phyloP scores from a whole-genome alignment of 2,797 vertebrate genomes.

The Lemur catta region DNA sequence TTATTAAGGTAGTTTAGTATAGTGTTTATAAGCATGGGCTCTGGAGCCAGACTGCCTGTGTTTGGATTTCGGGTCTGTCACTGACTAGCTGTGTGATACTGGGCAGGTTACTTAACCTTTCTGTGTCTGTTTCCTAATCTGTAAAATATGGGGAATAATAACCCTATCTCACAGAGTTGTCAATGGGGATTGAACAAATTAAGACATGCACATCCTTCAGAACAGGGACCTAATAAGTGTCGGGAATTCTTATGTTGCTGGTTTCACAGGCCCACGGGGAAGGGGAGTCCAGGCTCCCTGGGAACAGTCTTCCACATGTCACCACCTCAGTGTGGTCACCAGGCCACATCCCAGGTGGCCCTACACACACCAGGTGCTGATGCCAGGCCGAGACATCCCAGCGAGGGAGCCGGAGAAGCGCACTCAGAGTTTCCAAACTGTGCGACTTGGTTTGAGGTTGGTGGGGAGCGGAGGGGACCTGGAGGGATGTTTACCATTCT shows the following conservation, averaged over 20 bases:
- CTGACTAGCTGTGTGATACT: not conserved
- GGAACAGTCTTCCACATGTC: not conserved
- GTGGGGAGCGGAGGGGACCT: not conserved
- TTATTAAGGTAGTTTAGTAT: not conserved
- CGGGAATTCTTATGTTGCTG: too few relatives aligned
- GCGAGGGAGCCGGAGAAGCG: not conserved
- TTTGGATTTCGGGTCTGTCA: not conserved
- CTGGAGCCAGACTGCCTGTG: not conserved
- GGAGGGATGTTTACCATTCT: not conserved
- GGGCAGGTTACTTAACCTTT: not conserved
- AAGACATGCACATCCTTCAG: not conserved
- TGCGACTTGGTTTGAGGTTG: not conserved
- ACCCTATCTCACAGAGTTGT: not conserved
- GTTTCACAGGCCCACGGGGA: not conserved
- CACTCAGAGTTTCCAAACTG: not conserved
- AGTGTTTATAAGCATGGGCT: not conserved
- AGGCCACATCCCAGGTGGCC: not conserved
- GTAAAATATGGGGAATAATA: not conserved
- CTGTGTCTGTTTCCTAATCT: not conserved
- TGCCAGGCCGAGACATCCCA: not conserved
- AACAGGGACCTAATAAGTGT: not conserved
- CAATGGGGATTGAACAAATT: not conserved
- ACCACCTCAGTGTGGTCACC: not conserved
- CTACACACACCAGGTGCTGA: not conserved
- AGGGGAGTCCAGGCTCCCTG: not conserved